Evolutionary conservation across 2,888 invertebrate genomes (phyloP).

Genomic region (Allophyes oxyacanthae): DNA sequence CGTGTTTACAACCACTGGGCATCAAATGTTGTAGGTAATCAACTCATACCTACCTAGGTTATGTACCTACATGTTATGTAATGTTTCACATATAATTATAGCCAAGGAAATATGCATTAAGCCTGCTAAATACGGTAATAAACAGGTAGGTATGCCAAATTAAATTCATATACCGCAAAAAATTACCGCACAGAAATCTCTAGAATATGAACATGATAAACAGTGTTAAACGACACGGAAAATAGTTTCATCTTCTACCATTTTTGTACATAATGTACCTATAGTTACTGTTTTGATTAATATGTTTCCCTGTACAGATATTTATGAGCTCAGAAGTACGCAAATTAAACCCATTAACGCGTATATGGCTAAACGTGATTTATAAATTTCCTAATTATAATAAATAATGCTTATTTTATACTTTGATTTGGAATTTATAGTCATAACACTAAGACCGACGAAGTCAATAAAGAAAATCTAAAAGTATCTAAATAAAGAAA

Average conservation of each 20-base stretch:
- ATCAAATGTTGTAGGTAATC: conserved; percentile 7
- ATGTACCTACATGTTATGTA: not conserved
- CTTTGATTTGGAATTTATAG: no score
- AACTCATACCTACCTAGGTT: not conserved
- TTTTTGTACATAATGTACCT: not conserved
- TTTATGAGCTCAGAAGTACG: conserved; percentile 23
- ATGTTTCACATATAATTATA: conserved; percentile 12
- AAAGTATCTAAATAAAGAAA: no score
- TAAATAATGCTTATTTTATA: not conserved
- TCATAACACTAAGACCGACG: no score
- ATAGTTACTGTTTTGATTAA: conserved; percentile 9
- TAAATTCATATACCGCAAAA: conserved; percentile 7
- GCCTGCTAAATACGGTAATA: not conserved
- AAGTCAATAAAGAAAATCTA: no score
- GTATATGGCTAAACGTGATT: not conserved
- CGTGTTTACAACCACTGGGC: conserved; percentile 7
- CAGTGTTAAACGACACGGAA: conserved; percentile 23
- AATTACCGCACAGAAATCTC: not conserved
- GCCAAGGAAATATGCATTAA: conserved; percentile 1
- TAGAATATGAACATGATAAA: conserved; percentile 14
- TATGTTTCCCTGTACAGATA: conserved; percentile 24
- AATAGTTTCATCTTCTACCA: conserved; percentile 1
- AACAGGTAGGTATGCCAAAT: conserved; percentile 4
- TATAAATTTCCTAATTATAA: conserved; percentile 7
- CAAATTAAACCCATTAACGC: not conserved